These are phyloP conservation scores for Sycobia sp. DNA, from an alignment of 1,140 invertebrate genomes.

Conservation along the genomic window DNA sequence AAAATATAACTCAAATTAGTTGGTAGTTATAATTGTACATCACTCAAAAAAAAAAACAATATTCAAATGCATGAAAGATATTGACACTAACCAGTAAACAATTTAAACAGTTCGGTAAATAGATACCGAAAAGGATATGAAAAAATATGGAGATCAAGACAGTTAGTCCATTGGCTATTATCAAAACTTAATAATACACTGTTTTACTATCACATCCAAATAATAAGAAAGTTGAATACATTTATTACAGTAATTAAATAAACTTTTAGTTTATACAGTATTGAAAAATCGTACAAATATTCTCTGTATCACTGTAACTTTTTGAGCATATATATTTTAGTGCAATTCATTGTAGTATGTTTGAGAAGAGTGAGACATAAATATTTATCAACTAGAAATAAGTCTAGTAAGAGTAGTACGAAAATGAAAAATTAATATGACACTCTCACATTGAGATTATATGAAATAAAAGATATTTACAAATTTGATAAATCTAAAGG, in stretches of 20 bases:
- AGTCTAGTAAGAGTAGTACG: constrained; percentile 2
- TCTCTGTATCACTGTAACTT: constrained; percentile 1
- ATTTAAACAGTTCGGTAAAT: not conserved
- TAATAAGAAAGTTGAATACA: constrained; percentile 3
- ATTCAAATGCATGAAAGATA: constrained; percentile 19
- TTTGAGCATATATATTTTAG: constrained; percentile 6
- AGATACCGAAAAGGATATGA: not conserved
- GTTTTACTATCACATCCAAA: constrained; percentile 10
- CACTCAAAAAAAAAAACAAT: constrained; percentile 5
- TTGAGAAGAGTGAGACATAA: not conserved
- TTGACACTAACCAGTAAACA: constrained; percentile 6
- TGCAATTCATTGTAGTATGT: not conserved
- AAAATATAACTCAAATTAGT: not conserved
- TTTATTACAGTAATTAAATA: constrained; percentile 5
- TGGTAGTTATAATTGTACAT: constrained; percentile 10
- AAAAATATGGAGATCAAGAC: constrained; percentile 27
- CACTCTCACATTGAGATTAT: constrained; percentile 31
- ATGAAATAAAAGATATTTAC: constrained; percentile 46
- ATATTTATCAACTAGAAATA: not conserved
- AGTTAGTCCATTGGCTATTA: constrained; percentile 21
- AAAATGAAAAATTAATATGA: constrained; percentile 32
- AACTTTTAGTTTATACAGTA: not conserved
- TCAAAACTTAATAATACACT: constrained; percentile 19
- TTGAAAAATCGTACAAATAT: constrained; percentile 2
- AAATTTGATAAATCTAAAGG: constrained; percentile 34